Base-by-base conservation (phyloP, 2,797 vertebrate genomes). In the Erpetoichthys calabaricus region DNA sequence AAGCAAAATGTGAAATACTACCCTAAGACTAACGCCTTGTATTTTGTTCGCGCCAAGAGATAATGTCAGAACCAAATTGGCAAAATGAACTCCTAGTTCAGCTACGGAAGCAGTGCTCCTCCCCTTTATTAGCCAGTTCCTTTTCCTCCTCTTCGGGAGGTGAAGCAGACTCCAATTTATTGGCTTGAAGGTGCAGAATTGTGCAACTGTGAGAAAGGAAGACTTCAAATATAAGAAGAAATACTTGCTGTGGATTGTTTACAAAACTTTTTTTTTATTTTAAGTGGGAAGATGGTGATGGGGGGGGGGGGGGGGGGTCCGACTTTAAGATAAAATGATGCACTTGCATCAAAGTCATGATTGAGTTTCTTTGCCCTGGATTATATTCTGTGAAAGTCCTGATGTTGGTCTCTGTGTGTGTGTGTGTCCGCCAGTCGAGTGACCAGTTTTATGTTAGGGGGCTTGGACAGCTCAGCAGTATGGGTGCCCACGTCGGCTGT, bases 1-100 rank as follows among this genome's bases (percentile, higher is more conserved):
- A 99, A 99, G 80, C 96, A 98, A 74, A 98, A 98, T 70, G 92
- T 97, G 63, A 99, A 99, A 77, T 99, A 98, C 73, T 98, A 98
- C 75, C 95, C 95, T 67, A 99, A 98, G 89, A 98, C 94, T 64
- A 99, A 99, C 59, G 95, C 95, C 88, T 93, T 98, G 95, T 99
- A 99, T 84, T 99, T 98, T 72, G 95, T 99, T 60, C 87, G 94
- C 45, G 96, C 95, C 53, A 99, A 99, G 75, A 98, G 96, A 94
- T 99, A 91, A 89, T 92, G 78, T 55, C 51, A 25, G 52, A 44
- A 45, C 47, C n/a, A n/a, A 54, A 45, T 41, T 7, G 9, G n/a
- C 47, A 55, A 61, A 59, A 58, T 4, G 4, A 3, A 8, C 47
- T 47, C 5, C 57, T 5, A 42, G 7, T 8, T 25, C 5, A 25